Evolutionary conservation across 2,797 vertebrate species (phyloP).

Genomic region (Phalanger gymnotis): DNA sequence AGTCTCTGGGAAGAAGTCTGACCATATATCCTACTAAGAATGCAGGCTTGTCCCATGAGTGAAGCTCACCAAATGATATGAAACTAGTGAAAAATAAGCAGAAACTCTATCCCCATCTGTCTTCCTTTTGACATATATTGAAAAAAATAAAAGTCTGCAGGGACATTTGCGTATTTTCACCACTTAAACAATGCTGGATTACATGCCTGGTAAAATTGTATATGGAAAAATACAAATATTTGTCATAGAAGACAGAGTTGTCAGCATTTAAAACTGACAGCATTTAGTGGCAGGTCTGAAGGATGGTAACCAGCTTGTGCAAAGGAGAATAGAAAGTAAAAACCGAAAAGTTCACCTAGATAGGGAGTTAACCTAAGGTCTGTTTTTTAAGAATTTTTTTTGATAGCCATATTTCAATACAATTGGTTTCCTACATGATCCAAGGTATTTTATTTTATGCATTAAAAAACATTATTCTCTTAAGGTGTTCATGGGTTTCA

Average conservation of each 20-base stretch:
- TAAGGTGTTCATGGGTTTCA: no score
- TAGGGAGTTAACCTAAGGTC: background rate
- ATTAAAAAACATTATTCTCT: background rate
- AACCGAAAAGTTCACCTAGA: background rate
- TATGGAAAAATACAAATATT: background rate
- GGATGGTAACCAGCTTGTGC: background rate
- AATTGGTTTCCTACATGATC: background rate
- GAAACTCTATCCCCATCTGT: background rate
- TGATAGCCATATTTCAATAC: background rate
- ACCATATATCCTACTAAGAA: background rate
- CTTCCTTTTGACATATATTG: conserved; percentile 5
- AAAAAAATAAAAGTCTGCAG: conserved; percentile 8
- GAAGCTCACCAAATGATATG: conserved; percentile 13
- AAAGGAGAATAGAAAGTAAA: conserved; percentile 16
- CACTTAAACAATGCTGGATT: background rate
- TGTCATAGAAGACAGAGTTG: conserved; percentile 19
- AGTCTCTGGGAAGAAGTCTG: conserved; percentile 24
- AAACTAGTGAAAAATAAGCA: conserved; percentile 47
- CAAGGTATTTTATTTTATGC: background rate
- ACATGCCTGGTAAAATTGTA: background rate
- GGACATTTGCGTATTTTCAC: background rate
- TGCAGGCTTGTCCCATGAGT: background rate
- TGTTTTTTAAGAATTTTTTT: background rate
- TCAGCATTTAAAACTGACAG: background rate
- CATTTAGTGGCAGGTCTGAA: background rate